These are phyloP conservation scores for Dryas iulia DNA, from an alignment of 1,140 invertebrate species.

Conservation along the genomic window DNA sequence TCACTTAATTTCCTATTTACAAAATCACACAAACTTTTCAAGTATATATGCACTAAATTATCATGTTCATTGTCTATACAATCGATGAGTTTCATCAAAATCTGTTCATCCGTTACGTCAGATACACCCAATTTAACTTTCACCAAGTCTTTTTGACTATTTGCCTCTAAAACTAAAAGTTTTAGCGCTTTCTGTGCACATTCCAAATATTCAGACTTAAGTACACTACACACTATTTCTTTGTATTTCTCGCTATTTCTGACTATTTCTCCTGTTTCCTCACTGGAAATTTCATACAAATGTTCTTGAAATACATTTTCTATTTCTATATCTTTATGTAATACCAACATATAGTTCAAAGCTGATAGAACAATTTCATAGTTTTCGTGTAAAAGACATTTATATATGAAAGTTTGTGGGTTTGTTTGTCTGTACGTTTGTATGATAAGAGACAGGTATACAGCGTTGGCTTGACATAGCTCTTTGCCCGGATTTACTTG, in stretches of 20 bases:
- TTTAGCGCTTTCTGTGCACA: slow-evolving; percentile 58
- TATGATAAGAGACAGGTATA: slow-evolving; percentile 45
- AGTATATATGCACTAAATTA: slow-evolving; percentile 64
- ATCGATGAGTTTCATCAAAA: slow-evolving; percentile 40
- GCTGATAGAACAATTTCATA: slow-evolving; percentile 56
- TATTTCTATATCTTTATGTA: slow-evolving; percentile 39
- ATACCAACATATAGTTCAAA: slow-evolving; percentile 53
- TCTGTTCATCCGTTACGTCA: slow-evolving; percentile 28
- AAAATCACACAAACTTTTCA: slow-evolving; percentile 54
- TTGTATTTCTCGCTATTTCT: slow-evolving; percentile 34
- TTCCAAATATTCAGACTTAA: slow-evolving; percentile 53
- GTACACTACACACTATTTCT: slow-evolving; percentile 39
- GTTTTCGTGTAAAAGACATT: slow-evolving; percentile 37
- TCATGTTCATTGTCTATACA: slow-evolving; percentile 56
- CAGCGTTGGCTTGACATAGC: slow-evolving; percentile 46
- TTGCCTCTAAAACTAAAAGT: slow-evolving; percentile 44
- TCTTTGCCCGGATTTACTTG: slow-evolving; percentile 43
- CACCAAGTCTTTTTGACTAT: slow-evolving; percentile 42
- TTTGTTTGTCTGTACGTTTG: slow-evolving; percentile 31
- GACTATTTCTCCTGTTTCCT: slow-evolving; percentile 26
- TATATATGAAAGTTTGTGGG: slow-evolving; percentile 29
- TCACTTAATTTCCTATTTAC: not conserved
- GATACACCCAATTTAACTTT: slow-evolving; percentile 30
- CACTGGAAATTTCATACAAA: slow-evolving; percentile 27
- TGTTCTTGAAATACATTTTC: slow-evolving; percentile 48